phyloP scores from a whole-genome alignment of 2,113 vertebrate genomes.

The Leptobrachium ailaonicum region DNA sequence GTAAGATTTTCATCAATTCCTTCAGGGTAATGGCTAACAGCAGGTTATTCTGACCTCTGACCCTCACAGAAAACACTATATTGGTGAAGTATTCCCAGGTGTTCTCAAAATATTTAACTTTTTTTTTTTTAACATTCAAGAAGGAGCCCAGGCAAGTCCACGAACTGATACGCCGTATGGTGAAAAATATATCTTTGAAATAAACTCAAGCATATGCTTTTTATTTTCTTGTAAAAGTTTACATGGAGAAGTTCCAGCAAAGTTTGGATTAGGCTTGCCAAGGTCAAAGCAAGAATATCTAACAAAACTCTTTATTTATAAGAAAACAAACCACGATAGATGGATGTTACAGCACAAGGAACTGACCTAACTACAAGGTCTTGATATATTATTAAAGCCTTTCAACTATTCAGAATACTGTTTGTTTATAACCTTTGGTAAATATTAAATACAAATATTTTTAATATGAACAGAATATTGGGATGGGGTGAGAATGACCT shows the following conservation, averaged over 20 bases:
- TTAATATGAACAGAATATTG: too few relatives aligned
- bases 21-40: constrained; percentile 48
- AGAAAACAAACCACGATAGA: background rate
- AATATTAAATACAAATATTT: too few relatives aligned
- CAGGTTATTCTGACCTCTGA: constrained; percentile 43
- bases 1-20: constrained; percentile 48
- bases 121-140: constrained; percentile 32
- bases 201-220: constrained; percentile 41
- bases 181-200: constrained; percentile 42
- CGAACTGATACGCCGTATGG: constrained; percentile 35
- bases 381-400: too few relatives aligned
- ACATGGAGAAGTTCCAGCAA: constrained; percentile 46
- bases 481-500: too few relatives aligned
- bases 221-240: constrained; percentile 48
- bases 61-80: constrained; percentile 42
- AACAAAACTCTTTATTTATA: background rate
- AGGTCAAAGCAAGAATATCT: constrained; percentile 26
- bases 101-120: constrained; percentile 31
- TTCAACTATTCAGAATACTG: too few relatives aligned
- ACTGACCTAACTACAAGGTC: background rate
- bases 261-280: constrained; percentile 39
- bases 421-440: too few relatives aligned
- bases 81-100: constrained; percentile 43
- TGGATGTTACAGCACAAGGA: too few relatives aligned
- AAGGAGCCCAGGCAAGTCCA: constrained; percentile 34